phyloP scores from a whole-genome alignment of 2,888 invertebrate genomes.

The Drymonia ruficornis region DNA sequence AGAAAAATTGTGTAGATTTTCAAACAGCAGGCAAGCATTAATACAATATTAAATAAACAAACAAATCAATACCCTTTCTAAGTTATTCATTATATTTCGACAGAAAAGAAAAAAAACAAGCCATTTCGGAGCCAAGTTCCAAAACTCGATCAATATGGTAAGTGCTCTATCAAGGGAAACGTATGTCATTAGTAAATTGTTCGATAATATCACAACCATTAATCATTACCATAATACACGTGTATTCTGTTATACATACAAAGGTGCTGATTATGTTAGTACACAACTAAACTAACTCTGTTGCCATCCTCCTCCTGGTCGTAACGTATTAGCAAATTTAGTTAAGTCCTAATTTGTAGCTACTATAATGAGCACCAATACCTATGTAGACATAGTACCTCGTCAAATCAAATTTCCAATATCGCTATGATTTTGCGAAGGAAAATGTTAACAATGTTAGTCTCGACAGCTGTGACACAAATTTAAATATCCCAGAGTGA shows the following conservation, averaged over 20 bases:
- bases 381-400: constrained; percentile 16
- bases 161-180: constrained; percentile 1
- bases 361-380: too few species aligned
- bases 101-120: constrained; percentile 5
- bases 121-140: background rate
- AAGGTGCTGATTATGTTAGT: too few species aligned
- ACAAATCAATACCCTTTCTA: too few species aligned
- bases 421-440: constrained; percentile 27
- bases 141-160: constrained; percentile 13
- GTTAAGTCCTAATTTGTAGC: too few species aligned
- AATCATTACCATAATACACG: constrained; percentile 1
- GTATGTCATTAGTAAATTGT: constrained; percentile 3
- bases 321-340: too few species aligned
- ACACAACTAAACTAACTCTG: too few species aligned
- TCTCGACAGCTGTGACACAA: constrained; percentile 39
- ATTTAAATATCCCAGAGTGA: constrained; percentile 37
- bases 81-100: too few species aligned
- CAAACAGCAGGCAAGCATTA: too few species aligned
- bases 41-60: too few species aligned
- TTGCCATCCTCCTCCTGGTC: too few species aligned
- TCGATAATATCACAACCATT: background rate
- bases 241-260: background rate
- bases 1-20: too few species aligned
- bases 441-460: constrained; percentile 39
- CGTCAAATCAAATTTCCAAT: constrained; percentile 30